phyloP scores from a whole-genome alignment of 2,113 vertebrate species.

The Aegithalos caudatus region DNA sequence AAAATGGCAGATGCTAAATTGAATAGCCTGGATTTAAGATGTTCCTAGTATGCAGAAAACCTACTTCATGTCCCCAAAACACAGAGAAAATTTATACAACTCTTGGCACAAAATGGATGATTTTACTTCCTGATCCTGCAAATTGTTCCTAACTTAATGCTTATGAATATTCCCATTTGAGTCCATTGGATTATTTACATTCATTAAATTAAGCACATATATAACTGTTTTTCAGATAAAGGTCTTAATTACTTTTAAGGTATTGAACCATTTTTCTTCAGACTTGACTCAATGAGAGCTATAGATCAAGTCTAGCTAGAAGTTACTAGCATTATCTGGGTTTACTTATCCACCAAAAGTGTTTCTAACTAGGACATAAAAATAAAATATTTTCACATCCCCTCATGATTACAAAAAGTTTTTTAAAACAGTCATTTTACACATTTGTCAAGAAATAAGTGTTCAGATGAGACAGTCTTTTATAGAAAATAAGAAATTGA shows the following conservation, averaged over 20 bases:
- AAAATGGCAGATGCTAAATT: not conserved
- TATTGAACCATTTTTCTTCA: slow-evolving; percentile 61
- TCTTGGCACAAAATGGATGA: not conserved
- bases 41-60: not conserved
- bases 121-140: slow-evolving; percentile 1
- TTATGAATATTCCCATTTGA: slow-evolving; percentile 59
- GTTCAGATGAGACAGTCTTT: not conserved
- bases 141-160: slow-evolving; percentile 5
- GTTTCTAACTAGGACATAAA: not conserved
- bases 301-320: slow-evolving; percentile 49
- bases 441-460: not conserved
- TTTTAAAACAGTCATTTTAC: not conserved
- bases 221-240: slow-evolving; percentile 60
- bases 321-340: not conserved
- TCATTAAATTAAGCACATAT: slow-evolving; percentile 57
- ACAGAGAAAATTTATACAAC: not conserved
- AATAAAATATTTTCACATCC: not conserved
- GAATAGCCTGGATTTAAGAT: not conserved
- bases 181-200: slow-evolving; percentile 48
- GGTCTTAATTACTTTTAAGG: slow-evolving; percentile 62
- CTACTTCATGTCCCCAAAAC: not conserved
- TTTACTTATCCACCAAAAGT: not conserved
- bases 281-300: slow-evolving; percentile 54
- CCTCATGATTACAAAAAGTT: not conserved
- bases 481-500: not conserved